Percentiles rank a stretch among this genome's conserved stretches.
Evolutionary conservation across 2,888 invertebrate species (phyloP).

Genomic region (Archips xylosteana): DNA sequence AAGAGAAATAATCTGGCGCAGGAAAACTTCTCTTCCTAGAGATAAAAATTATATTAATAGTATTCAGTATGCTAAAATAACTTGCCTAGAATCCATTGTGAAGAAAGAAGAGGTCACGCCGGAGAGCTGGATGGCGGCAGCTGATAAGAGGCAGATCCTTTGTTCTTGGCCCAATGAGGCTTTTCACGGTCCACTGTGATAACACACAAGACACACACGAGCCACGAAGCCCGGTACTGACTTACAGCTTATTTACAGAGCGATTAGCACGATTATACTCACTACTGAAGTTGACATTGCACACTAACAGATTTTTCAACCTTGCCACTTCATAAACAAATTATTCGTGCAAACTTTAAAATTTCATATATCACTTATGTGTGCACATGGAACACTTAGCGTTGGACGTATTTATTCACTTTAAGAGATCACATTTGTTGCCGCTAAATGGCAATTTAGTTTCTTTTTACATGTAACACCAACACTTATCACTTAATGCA

Average conservation of each 20-base stretch:
- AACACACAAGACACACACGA: slow-evolving; percentile 71
- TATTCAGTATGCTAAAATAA: slow-evolving; percentile 34
- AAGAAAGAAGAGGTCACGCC: slow-evolving; percentile 51
- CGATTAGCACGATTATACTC: slow-evolving; percentile 79
- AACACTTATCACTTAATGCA: slow-evolving; percentile 42
- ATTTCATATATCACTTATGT: slow-evolving; percentile 60
- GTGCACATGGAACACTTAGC: slow-evolving; percentile 42
- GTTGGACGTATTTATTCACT: slow-evolving; percentile 17
- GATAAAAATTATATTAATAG: background rate
- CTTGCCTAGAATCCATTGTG: slow-evolving; percentile 76
- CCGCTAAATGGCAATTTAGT: slow-evolving; percentile 9
- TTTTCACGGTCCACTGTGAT: slow-evolving; percentile 69
- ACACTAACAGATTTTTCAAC: slow-evolving; percentile 79
- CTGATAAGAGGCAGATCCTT: slow-evolving; percentile 60
- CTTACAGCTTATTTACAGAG: slow-evolving; percentile 75
- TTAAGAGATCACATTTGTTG: slow-evolving; percentile 46
- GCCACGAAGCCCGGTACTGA: slow-evolving; percentile 63
- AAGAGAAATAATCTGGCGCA: too few species aligned
- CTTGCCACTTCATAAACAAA: slow-evolving; percentile 66
- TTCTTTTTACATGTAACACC: background rate
- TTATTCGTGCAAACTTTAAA: slow-evolving; percentile 66
- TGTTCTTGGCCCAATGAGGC: slow-evolving; percentile 65
- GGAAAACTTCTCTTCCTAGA: background rate
- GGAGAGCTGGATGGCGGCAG: slow-evolving; percentile 53
- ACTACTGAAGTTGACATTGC: slow-evolving; percentile 80